Percentiles rank a stretch among this genome's conserved stretches.
Evolutionary conservation across 2,888 invertebrate species (phyloP).

Genomic region (Cremastobaeus sp.): DNA sequence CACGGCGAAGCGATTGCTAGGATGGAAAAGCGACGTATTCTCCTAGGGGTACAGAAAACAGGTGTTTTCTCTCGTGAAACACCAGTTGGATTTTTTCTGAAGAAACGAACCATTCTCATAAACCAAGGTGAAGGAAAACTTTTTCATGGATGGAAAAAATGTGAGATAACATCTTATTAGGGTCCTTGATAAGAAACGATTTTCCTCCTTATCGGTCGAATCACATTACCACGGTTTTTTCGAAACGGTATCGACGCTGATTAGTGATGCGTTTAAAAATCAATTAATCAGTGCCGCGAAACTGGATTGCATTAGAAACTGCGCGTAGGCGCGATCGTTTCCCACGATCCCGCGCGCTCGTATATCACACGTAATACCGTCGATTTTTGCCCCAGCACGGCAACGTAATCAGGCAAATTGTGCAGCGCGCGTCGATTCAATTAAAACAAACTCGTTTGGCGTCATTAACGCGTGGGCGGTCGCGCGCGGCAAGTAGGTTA

Average conservation of each 20-base stretch:
- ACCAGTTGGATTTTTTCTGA: too few species aligned
- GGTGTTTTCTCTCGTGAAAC: too few species aligned
- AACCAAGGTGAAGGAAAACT: too few species aligned
- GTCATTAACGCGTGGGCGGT: slow-evolving; percentile 49
- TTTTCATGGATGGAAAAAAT: neutral
- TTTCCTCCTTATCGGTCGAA: neutral
- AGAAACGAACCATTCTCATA: too few species aligned
- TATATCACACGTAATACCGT: slow-evolving; percentile 59
- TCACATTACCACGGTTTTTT: slow-evolving; percentile 2
- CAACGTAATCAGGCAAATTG: slow-evolving; percentile 53
- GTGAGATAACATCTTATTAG: neutral
- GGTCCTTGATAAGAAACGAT: neutral
- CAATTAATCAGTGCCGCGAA: slow-evolving; percentile 60
- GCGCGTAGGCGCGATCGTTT: slow-evolving; percentile 64
- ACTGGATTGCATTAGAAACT: slow-evolving; percentile 58
- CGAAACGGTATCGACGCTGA: slow-evolving; percentile 39
- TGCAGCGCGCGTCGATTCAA: slow-evolving; percentile 54
- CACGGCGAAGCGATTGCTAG: too few species aligned
- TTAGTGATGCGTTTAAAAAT: slow-evolving; percentile 57
- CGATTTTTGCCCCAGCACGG: slow-evolving; percentile 65
- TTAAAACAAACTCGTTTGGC: slow-evolving; percentile 53
- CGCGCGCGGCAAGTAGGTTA: slow-evolving; percentile 45
- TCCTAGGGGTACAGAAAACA: too few species aligned
- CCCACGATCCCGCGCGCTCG: slow-evolving; percentile 63
- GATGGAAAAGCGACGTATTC: too few species aligned